phyloP scores from a whole-genome alignment of 2,888 invertebrate genomes.

The Mycogona germanica region DNA sequence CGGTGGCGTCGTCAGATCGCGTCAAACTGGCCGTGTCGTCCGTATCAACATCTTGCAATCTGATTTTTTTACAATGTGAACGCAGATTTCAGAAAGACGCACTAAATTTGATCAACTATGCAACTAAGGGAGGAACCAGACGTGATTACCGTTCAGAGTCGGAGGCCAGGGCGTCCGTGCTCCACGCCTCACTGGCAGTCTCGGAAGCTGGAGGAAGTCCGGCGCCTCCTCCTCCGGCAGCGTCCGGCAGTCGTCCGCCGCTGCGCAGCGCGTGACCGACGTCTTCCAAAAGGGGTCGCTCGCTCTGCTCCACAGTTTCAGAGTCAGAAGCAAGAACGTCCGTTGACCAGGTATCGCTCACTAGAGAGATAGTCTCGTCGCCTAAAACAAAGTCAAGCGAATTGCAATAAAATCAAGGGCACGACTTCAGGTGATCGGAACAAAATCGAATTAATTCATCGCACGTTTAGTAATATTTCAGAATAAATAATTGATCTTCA shows the following conservation, averaged over 20 bases:
- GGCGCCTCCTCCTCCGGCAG: not conserved
- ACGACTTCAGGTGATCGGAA: not conserved
- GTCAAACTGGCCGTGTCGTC: constrained; percentile 51
- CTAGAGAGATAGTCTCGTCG: constrained; percentile 92
- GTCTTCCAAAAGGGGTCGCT: constrained; percentile 18
- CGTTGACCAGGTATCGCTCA: constrained; percentile 98
- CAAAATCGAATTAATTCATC: not conserved
- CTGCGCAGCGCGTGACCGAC: not conserved
- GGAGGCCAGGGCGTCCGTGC: constrained; percentile 86
- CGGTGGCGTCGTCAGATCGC: constrained; percentile 33
- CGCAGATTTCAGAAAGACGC: no score
- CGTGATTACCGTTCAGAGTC: constrained; percentile 86
- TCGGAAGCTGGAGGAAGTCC: constrained; percentile 39
- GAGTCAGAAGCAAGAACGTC: constrained; percentile 95
- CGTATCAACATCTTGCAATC: constrained; percentile 71
- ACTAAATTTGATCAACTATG: no score
- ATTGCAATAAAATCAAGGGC: not conserved
- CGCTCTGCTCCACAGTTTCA: constrained; percentile 66
- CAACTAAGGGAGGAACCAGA: no score
- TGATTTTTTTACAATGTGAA: no score
- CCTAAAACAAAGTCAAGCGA: constrained; percentile 51
- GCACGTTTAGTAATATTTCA: not conserved
- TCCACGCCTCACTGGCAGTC: constrained; percentile 96
- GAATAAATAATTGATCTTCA: no score
- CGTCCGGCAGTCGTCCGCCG: not conserved